These are phyloP conservation scores for Megaustenia siamemsis DNA, from an alignment of 2,888 invertebrate species.

Conservation along the genomic window DNA sequence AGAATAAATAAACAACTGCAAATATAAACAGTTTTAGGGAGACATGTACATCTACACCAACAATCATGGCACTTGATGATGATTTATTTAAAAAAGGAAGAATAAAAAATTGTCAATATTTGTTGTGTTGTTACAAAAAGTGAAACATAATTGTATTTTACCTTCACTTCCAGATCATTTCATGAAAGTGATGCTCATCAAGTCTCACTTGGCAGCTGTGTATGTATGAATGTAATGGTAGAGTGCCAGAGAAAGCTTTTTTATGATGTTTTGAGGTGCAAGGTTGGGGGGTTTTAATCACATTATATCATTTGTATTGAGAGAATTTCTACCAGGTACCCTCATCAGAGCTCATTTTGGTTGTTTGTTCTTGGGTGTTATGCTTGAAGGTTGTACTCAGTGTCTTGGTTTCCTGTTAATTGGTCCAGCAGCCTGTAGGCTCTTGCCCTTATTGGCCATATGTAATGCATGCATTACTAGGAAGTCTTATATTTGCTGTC, in stretches of 20 bases:
- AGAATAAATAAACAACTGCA: too few species aligned
- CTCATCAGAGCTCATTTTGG: not conserved
- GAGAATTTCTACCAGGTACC: not conserved
- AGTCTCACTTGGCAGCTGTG: slow-evolving; percentile 28
- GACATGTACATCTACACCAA: not conserved
- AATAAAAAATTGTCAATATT: not conserved
- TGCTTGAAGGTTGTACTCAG: not conserved
- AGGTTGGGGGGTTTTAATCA: not conserved
- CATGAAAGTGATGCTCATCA: not conserved
- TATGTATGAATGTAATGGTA: too few species aligned
- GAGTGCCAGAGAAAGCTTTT: not conserved
- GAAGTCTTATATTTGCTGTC: too few species aligned
- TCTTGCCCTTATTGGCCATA: too few species aligned
- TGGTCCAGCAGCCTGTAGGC: too few species aligned
- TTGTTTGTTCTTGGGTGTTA: not conserved
- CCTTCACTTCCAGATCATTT: not conserved
- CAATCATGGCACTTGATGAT: not conserved
- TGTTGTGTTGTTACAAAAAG: not conserved
- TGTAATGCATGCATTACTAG: too few species aligned
- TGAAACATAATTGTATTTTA: not conserved
- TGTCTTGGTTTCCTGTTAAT: too few species aligned
- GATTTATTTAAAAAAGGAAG: not conserved
- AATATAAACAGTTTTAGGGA: not conserved
- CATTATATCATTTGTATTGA: not conserved
- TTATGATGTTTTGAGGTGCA: not conserved